Percentiles rank a stretch among this genome's conserved stretches.
phyloP scores from a whole-genome alignment of 2,797 vertebrate species.

The Pteropus rufus region DNA sequence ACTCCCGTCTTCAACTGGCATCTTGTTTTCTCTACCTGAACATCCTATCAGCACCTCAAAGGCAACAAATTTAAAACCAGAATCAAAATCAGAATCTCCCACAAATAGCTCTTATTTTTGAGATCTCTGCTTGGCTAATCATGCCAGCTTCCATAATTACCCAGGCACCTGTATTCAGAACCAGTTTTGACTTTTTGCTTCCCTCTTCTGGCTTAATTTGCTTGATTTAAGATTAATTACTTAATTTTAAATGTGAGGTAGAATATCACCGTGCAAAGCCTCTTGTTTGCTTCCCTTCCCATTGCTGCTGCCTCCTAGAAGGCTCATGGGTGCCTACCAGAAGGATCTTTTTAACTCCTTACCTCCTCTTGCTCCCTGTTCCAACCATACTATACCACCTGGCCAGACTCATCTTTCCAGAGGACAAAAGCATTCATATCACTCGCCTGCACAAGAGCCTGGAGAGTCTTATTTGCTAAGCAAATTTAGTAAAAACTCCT shows the following conservation, averaged over 20 bases:
- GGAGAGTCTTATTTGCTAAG: not conserved
- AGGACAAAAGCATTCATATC: not conserved
- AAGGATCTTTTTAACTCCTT: not conserved
- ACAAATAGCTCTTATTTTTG: not conserved
- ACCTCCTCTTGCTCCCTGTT: not conserved
- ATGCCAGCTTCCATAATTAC: not conserved
- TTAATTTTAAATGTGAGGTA: not conserved
- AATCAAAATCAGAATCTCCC: not conserved
- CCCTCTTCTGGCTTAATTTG: not conserved
- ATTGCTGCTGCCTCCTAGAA: not conserved
- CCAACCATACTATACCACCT: not conserved
- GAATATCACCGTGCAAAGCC: not conserved
- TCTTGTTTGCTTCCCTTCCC: not conserved
- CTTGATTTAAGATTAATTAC: not conserved
- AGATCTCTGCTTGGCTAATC: not conserved
- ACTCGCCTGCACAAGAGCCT: not conserved
- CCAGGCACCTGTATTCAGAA: not conserved
- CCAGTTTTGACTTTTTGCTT: not conserved
- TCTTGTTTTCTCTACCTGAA: not conserved
- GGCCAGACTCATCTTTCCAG: not conserved
- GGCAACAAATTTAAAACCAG: not conserved
- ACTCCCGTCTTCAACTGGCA: not conserved
- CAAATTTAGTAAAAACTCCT: not conserved
- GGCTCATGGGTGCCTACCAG: not conserved
- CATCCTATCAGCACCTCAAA: not conserved